These are phyloP conservation scores for Eulemur albifrons DNA, from an alignment of 2,797 vertebrate genomes.

Conservation along the genomic window DNA sequence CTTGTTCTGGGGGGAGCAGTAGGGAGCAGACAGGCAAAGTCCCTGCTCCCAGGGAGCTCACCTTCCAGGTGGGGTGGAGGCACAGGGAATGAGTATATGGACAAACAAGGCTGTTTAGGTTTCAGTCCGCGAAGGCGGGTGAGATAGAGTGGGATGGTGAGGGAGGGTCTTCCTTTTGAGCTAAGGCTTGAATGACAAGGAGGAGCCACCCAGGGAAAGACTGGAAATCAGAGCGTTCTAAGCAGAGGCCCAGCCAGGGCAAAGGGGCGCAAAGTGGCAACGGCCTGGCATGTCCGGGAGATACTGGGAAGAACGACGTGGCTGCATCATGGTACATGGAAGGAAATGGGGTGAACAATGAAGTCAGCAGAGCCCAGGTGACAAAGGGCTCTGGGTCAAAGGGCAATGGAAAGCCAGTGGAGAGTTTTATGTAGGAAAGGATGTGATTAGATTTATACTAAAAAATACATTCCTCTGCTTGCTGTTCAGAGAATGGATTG, in stretches of 20 bases:
- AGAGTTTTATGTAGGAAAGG: background rate
- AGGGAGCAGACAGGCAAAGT: background rate
- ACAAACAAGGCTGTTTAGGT: accelerated
- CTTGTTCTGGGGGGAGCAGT: accelerated
- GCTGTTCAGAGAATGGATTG: background rate
- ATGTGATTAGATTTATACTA: background rate
- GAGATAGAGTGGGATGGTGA: background rate
- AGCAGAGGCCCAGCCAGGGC: background rate
- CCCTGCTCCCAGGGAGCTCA: background rate
- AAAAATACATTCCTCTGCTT: background rate
- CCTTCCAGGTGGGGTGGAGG: background rate
- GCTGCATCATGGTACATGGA: background rate
- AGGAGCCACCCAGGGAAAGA: background rate
- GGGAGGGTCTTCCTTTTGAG: background rate
- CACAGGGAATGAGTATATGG: background rate
- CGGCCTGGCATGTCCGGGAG: background rate
- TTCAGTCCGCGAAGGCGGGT: accelerated
- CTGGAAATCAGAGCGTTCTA: background rate
- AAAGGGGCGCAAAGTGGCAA: too few relatives aligned
- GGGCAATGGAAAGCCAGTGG: background rate
- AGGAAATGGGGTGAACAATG: background rate
- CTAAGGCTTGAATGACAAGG: background rate
- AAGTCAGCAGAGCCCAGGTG: background rate
- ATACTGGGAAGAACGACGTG: accelerated
- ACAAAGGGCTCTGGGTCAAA: background rate